Evolutionary conservation across 2,888 invertebrate genomes (phyloP), one percentile per base, ranked within the genome.

Genomic region (Drosophila anomelani): DNA sequence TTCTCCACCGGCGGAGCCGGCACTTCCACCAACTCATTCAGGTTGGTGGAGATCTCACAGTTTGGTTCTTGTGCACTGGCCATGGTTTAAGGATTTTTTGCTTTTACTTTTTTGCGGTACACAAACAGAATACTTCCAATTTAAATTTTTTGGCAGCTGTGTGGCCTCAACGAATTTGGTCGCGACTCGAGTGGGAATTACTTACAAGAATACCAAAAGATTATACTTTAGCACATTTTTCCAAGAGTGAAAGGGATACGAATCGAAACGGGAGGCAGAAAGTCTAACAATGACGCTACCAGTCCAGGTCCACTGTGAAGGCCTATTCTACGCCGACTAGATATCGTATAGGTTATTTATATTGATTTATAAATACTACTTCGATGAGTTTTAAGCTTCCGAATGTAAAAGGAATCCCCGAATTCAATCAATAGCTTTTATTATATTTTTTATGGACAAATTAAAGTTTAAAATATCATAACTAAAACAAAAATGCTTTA

Each of bases 291-390:
- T 57, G 51, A 51, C 26, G 7, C 4, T n/a, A 0, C 9, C 13
- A 17, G 5, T 7, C 9, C 13, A 15, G 5, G 5, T 12, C 3
- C 7, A 20, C 12, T 15, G 7, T n/a, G n/a, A 43, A 15, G 10
- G 10, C 29, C 17, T 9, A 10, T 3, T 13, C 15, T 32, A n/a
- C 9, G 41, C 34, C 32, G 26, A 41, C 26, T 8, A 10, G 13
- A 49, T 9, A 23, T 20, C 51, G 23, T 41, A 64, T 43, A 49
- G 53, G 61, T 53, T 46, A 58, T 53, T 46, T 41, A 67, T 61
- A 60, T 61, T 83, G 74, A 78, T 80, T 85, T 60, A 47, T 83
- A 83, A 86, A 88, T 83, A 83, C 81, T 88, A 20, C 20, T 20
- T 20, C 20, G 20, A 20, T 20, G 20, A 20, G 20, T 20, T 20